These are phyloP conservation scores for Triplophysa tibetana DNA, from an alignment of 2,113 vertebrate species.

Conservation along the genomic window DNA sequence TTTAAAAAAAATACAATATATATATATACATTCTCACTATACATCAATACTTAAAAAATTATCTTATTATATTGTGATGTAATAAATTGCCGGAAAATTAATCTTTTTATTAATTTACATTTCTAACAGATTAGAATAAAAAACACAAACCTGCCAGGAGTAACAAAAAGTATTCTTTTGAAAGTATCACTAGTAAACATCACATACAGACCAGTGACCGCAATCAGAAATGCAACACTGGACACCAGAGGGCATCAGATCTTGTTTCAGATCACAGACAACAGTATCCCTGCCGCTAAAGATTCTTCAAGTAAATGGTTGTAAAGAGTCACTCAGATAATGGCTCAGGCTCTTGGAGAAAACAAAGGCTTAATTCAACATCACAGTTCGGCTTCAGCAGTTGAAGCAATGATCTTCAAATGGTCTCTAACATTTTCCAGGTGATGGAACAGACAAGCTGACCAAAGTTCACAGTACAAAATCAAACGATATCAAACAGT, in stretches of 20 bases:
- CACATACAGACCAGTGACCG: neutral
- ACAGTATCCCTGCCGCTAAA: neutral
- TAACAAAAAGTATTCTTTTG: neutral
- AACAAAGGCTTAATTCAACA: neutral
- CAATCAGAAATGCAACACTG: neutral
- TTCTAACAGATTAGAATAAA: too few species aligned
- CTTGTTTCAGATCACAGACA: neutral
- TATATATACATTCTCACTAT: too few species aligned
- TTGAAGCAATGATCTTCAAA: conserved; percentile 50
- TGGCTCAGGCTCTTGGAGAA: neutral
- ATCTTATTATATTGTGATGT: too few species aligned
- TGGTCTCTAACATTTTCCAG: conserved; percentile 49
- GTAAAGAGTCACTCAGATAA: neutral
- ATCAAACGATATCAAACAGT: conserved; percentile 1
- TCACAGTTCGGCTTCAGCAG: neutral
- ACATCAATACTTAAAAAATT: too few species aligned
- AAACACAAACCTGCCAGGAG: too few species aligned
- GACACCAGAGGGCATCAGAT: conserved; percentile 16
- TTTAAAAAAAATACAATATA: too few species aligned
- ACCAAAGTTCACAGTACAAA: conserved; percentile 1
- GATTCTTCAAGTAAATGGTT: neutral
- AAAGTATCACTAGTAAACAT: neutral
- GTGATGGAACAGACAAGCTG: neutral
- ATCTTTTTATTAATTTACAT: too few species aligned
- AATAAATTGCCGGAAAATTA: too few species aligned